Percentiles rank a stretch among this genome's conserved stretches.
Conservation (phyloP, 2,797 vertebrate species). For the Sciurus carolinensis region DNA sequence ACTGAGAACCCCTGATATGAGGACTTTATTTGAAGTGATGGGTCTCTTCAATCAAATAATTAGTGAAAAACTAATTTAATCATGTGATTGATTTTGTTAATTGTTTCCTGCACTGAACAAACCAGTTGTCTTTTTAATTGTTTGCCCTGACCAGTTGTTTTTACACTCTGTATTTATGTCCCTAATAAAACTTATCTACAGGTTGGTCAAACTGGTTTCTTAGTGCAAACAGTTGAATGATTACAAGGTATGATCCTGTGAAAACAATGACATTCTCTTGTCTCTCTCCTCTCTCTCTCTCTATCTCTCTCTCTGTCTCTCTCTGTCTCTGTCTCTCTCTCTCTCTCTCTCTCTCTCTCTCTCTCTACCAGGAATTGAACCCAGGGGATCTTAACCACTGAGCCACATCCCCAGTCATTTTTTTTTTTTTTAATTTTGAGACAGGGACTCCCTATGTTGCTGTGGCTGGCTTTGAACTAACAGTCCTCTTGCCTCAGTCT, state of each 20-base stretch:
- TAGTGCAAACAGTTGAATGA: slow-evolving; percentile 36
- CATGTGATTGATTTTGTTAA: slow-evolving; percentile 45
- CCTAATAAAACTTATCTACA: slow-evolving; percentile 4
- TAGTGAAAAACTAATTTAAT: slow-evolving; percentile 66
- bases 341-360: neutral
- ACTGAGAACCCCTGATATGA: slow-evolving; percentile 40
- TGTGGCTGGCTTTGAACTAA: no score
- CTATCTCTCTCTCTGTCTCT: no score
- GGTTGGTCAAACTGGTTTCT: slow-evolving; percentile 38
- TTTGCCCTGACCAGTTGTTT: slow-evolving; percentile 56
- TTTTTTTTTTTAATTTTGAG: no score
- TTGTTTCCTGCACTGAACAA: slow-evolving; percentile 44
- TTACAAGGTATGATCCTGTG: neutral
- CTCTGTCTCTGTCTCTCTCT: neutral
- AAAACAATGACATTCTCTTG: slow-evolving; percentile 8
- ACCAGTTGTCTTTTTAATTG: slow-evolving; percentile 3
- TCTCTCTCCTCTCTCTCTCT: neutral
- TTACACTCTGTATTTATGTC: slow-evolving; percentile 4
- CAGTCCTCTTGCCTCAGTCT: no score
- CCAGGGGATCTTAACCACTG: no score
- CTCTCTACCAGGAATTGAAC: no score
- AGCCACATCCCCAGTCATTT: no score
- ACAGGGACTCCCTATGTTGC: no score
- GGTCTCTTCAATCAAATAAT: slow-evolving; percentile 49
- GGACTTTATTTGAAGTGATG: slow-evolving; percentile 54